Evolutionary conservation across 2,113 vertebrate species (phyloP).

Genomic region (Alectura lathami): DNA sequence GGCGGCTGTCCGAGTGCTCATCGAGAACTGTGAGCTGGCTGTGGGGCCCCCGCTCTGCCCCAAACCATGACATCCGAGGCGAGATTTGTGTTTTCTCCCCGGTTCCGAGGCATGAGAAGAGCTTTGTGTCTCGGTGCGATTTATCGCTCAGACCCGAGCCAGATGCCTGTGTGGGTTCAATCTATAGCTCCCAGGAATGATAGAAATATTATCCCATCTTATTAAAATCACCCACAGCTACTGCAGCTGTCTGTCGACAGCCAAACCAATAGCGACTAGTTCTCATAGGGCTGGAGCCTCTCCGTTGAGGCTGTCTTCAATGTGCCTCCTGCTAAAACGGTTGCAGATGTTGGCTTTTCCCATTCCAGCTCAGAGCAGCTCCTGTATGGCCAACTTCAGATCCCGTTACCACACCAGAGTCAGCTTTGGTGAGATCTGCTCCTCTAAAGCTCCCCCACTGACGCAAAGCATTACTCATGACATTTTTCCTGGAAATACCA

Average conservation of each 20-base stretch:
- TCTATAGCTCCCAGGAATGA: constrained; percentile 45
- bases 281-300: background rate
- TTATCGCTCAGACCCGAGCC: constrained; percentile 29
- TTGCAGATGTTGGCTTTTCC: constrained; percentile 44
- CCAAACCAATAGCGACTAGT: background rate
- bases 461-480: rapidly evolving
- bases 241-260: constrained; percentile 53
- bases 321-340: background rate
- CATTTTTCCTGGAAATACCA: background rate
- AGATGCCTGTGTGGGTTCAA: constrained; percentile 35
- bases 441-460: background rate
- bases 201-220: constrained; percentile 58
- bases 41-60: constrained; percentile 6
- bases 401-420: background rate
- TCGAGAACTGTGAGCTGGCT: background rate
- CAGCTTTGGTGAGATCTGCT: background rate
- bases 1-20: background rate
- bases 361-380: background rate
- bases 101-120: constrained; percentile 17
- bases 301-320: constrained; percentile 35
- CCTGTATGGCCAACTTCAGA: background rate
- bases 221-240: constrained; percentile 66
- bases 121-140: constrained; percentile 30
- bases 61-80: background rate
- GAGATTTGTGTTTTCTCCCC: background rate